phyloP scores from a whole-genome alignment of 2,888 invertebrate genomes.

The Mycalesis mineus region DNA sequence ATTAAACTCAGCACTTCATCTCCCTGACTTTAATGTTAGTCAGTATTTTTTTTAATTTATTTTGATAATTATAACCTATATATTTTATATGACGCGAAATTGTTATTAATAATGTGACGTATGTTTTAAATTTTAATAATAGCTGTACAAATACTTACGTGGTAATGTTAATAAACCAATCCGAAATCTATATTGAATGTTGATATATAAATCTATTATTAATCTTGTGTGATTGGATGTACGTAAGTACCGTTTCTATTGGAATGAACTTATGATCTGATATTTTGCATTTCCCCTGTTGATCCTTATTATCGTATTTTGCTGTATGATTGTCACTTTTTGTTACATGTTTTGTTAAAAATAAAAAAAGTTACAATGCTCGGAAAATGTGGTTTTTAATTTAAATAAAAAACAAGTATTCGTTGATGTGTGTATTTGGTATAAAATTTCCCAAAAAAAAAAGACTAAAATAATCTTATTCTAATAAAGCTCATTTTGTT shows the following conservation, averaged over 20 bases:
- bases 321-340: neutral
- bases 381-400: slow-evolving; percentile 31
- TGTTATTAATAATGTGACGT: no score
- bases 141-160: no score
- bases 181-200: no score
- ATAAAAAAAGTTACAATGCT: slow-evolving; percentile 55
- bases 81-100: no score
- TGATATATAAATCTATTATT: no score
- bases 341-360: slow-evolving; percentile 8
- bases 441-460: slow-evolving; percentile 65
- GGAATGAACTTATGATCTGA: neutral
- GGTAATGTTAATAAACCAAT: no score
- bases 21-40: no score
- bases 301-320: slow-evolving; percentile 6
- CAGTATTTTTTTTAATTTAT: no score
- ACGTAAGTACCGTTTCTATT: neutral
- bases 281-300: neutral
- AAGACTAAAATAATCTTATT: slow-evolving; percentile 44
- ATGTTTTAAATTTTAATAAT: no score
- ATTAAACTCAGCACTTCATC: no score
- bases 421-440: slow-evolving; percentile 66
- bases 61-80: no score
- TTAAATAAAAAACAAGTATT: slow-evolving; percentile 27
- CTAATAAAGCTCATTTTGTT: slow-evolving; percentile 66
- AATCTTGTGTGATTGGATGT: no score